These are phyloP conservation scores for Silurus aristotelis DNA, from an alignment of 2,797 vertebrate genomes.

Conservation along the genomic window DNA sequence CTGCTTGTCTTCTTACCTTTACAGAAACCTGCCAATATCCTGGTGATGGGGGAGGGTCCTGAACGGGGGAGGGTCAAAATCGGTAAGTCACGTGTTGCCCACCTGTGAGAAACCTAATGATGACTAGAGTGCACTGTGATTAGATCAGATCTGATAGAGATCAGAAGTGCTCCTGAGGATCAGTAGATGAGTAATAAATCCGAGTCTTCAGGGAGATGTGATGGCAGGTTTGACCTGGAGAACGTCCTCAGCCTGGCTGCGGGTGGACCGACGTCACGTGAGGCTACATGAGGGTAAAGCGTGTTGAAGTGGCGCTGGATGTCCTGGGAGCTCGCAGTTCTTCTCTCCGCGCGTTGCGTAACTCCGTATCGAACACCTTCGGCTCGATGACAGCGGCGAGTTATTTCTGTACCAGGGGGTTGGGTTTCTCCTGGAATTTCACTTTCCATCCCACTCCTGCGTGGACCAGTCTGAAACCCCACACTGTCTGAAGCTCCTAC, in stretches of 20 bases:
- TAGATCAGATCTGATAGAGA: background rate
- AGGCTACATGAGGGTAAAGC: background rate
- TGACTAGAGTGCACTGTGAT: background rate
- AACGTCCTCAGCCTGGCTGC: background rate
- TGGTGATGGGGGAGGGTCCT: conserved; percentile 97
- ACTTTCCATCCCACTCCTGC: background rate
- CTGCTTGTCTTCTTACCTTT: conserved; percentile 38
- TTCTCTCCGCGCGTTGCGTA: background rate
- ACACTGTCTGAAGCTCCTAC: background rate
- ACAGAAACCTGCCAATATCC: conserved; percentile 98
- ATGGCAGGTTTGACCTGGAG: background rate
- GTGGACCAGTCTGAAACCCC: background rate
- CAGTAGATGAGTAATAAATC: background rate
- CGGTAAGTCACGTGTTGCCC: conserved; percentile 73
- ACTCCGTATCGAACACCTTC: conserved; percentile 5
- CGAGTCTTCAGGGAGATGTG: background rate
- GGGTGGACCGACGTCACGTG: background rate
- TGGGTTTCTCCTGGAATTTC: background rate
- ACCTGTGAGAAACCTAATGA: background rate
- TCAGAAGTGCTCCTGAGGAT: background rate
- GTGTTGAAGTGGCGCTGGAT: background rate
- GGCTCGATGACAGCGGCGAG: background rate
- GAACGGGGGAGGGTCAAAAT: conserved; percentile 98
- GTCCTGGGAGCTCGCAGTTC: background rate
- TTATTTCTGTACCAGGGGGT: conserved; percentile 12